phyloP scores from a whole-genome alignment of 2,888 invertebrate genomes.

The Agonopterix arenella region DNA sequence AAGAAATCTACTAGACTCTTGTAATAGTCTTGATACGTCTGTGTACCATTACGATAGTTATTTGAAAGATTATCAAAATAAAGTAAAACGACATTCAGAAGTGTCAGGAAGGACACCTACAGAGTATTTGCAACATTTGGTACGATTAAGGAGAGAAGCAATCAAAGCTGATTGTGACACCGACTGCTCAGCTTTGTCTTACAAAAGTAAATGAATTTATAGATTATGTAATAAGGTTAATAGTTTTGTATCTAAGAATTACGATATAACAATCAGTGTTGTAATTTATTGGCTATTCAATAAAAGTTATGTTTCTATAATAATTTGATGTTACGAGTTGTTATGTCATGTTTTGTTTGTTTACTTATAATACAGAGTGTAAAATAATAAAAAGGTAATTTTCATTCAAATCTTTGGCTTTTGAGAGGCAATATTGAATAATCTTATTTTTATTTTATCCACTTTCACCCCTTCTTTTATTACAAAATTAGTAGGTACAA shows the following conservation, averaged over 20 bases:
- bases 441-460: too few relatives aligned
- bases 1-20: slow-evolving; percentile 45
- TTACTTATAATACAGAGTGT: too few relatives aligned
- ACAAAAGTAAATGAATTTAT: too few relatives aligned
- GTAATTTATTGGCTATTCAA: neutral
- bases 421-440: too few relatives aligned
- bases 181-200: slow-evolving; percentile 20
- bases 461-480: too few relatives aligned
- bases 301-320: neutral
- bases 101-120: slow-evolving; percentile 55
- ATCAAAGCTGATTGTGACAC: slow-evolving; percentile 68
- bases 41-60: slow-evolving; percentile 49
- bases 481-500: too few relatives aligned
- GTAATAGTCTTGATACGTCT: slow-evolving; percentile 43
- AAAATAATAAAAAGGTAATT: too few relatives aligned
- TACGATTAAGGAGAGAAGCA: slow-evolving; percentile 72
- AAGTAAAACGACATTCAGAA: slow-evolving; percentile 8
- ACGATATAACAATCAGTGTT: neutral
- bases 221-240: too few relatives aligned
- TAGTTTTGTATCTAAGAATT: too few relatives aligned
- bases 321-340: neutral
- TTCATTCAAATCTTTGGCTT: too few relatives aligned
- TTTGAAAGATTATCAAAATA: slow-evolving; percentile 26
- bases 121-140: slow-evolving; percentile 76
- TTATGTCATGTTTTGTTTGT: too few relatives aligned